Evolutionary conservation across 1,140 invertebrate species (phyloP).

Genomic region (Eurosta solidaginis): DNA sequence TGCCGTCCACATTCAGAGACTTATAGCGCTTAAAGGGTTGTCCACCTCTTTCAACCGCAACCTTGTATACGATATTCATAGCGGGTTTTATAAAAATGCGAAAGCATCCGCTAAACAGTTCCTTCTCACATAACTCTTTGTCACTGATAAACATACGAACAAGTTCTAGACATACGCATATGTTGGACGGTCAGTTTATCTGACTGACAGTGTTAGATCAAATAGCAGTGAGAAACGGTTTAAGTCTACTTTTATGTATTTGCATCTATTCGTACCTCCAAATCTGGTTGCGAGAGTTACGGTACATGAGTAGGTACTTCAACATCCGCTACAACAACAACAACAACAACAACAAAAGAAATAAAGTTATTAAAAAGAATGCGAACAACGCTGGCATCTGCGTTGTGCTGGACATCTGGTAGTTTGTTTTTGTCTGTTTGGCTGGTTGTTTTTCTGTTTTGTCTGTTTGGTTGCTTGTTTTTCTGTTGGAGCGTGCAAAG

Average conservation of each 20-base stretch:
- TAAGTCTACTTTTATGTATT: background rate
- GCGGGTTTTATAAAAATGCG: background rate
- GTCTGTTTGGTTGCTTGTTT: background rate
- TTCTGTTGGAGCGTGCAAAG: background rate
- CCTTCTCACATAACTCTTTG: background rate
- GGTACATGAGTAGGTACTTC: conserved; percentile 9
- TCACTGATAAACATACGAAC: background rate
- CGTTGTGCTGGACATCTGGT: background rate
- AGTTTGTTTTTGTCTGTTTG: background rate
- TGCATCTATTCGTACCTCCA: background rate
- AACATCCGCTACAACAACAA: background rate
- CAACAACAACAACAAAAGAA: too few species aligned
- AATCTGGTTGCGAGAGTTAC: background rate
- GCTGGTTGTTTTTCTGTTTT: background rate
- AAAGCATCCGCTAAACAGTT: conserved; percentile 6
- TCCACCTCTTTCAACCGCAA: too few species aligned
- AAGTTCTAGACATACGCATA: background rate
- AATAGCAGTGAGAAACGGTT: background rate
- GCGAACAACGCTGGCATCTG: background rate
- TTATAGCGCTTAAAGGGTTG: too few species aligned
- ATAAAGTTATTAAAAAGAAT: too few species aligned
- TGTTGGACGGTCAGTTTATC: background rate
- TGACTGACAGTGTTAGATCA: background rate
- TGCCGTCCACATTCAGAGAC: too few species aligned
- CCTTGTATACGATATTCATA: too few species aligned